Conservation (phyloP, 37 sponge, comb jelly and placozoan genomes). For the Halichondria panicea region DNA sequence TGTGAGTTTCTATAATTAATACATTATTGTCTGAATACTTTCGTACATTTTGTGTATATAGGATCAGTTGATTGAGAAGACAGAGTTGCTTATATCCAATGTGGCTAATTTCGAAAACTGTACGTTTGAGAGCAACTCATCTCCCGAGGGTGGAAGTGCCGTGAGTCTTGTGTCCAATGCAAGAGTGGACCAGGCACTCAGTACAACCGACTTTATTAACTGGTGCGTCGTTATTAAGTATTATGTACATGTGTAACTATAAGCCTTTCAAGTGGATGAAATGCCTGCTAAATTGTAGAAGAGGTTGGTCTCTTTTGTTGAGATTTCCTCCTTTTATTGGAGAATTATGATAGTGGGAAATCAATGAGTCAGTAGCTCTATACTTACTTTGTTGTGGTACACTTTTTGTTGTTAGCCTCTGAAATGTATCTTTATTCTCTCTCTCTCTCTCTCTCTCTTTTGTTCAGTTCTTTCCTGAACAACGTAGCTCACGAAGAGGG, state of each 20-base stretch:
- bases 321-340: too few species aligned
- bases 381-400: too few species aligned
- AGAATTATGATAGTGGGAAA: too few species aligned
- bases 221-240: conserved; percentile 30
- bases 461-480: background rate
- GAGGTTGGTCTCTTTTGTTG: too few species aligned
- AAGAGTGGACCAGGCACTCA: conserved; percentile 24
- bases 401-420: too few species aligned
- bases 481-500: background rate
- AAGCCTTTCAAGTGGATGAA: background rate
- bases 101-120: conserved; percentile 30
- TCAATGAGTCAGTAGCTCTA: too few species aligned
- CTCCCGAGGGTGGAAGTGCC: conserved; percentile 48
- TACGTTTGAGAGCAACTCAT: conserved; percentile 31
- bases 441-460: background rate
- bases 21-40: too few species aligned
- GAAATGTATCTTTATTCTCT: background rate
- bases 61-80: background rate
- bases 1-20: too few species aligned
- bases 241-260: background rate
- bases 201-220: conserved; percentile 14
- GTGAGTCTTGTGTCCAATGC: conserved; percentile 52
- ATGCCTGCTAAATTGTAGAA: too few species aligned
- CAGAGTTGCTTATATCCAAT: background rate
- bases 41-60: too few species aligned